Evolutionary conservation across 2,888 invertebrate species (phyloP), one percentile per base, ranked within the genome.

Genomic region (Notodonta ziczac): DNA sequence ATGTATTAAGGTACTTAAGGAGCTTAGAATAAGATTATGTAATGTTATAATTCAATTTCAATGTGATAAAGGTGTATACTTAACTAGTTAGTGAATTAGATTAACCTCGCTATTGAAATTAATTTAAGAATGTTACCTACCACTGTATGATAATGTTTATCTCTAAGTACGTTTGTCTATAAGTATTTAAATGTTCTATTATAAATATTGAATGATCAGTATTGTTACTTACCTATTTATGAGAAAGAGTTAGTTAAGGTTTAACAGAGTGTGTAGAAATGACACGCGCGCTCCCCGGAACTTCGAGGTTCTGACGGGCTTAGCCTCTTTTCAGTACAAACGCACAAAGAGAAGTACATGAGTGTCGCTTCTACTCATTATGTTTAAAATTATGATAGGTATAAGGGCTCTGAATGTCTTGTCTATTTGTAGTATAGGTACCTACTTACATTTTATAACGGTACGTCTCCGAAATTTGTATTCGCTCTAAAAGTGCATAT

Each of bases 11-110:
- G 61, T 69, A 74, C 69, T 74, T 71, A 72, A 64, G 76, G 66
- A 66, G 67, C 66, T 66, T 76, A 76, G 61, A 46, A 51, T 76
- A 70, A 71, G 69, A 61, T 58, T 63, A 24, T 57, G 57, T 70
- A 73, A 64, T 70, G 67, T 7, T 62, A 67, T 73, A 68, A 63
- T 67, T 66, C 70, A 68, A 78, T 63, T 66, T 75, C 67, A 65
- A 80, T 82, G 78, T 83, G 82, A 84, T 83, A 82, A 77, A 71
- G 69, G 69, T 76, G 73, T 80, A 79, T 77, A 79, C 73, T 80
- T 75, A 78, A 76, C 64, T 73, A 70, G 64, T 74, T 60, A 65
- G 70, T 80, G 70, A 74, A 66, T 73, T 66, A 56, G 66, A 50
- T 59, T 73, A 67, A 79, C 81, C 80, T 81, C 78, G 77, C 77